Conservation (phyloP, 2,888 invertebrate species). For the Agrotis segetum region DNA sequence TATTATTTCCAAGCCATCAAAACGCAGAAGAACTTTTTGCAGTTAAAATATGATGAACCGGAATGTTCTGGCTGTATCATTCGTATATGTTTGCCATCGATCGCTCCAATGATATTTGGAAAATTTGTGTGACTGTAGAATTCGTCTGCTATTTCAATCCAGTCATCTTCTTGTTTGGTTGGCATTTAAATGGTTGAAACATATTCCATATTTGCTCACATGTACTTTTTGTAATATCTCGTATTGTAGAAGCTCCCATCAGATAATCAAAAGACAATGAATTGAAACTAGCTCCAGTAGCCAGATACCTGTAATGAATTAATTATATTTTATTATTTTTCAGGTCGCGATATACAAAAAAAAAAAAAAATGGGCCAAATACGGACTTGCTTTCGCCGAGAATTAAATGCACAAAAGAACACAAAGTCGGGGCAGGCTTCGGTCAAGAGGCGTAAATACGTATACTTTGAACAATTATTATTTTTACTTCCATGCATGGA, state of each 20-base stretch:
- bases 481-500: background rate
- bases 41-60: conserved; percentile 65
- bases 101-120: conserved; percentile 70
- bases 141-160: too few relatives aligned
- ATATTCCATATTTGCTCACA: too few relatives aligned
- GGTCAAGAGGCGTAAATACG: background rate
- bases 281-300: too few relatives aligned
- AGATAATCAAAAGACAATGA: too few relatives aligned
- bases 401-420: too few relatives aligned
- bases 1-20: conserved; percentile 52
- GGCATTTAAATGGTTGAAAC: too few relatives aligned
- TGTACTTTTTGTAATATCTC: background rate
- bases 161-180: too few relatives aligned
- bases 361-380: too few relatives aligned
- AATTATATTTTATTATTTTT: background rate
- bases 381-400: too few relatives aligned
- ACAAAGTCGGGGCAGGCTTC: background rate
- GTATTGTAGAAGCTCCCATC: background rate
- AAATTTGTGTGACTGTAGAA: conserved; percentile 37
- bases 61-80: conserved; percentile 56
- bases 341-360: too few relatives aligned
- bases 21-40: conserved; percentile 62
- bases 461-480: background rate
- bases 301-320: background rate
- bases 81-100: conserved; percentile 69